Evolutionary conservation across 2,797 vertebrate genomes (phyloP), one percentile per base, ranked within the genome.

Genomic region (Onychomys torridus): DNA sequence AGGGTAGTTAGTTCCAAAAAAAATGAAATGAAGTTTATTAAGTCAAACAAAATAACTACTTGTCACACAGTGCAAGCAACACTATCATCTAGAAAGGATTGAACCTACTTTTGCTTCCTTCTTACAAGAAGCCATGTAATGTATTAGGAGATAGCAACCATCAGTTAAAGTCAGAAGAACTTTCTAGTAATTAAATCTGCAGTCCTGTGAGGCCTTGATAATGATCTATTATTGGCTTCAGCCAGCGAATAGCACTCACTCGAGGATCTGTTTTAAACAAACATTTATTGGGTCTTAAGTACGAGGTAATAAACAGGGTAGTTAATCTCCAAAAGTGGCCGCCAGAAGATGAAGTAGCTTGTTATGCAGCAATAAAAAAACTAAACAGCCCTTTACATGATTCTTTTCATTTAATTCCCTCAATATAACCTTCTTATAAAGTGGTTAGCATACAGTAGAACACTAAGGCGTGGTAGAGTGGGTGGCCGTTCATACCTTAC

Each of bases 211-310:
- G 63, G 13, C 88, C 71, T 95, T 84, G 65, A 61, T 95, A 91
- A 93, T 92, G 37, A 57, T 43, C 82, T 40, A 17, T 52, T 73
- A 77, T 25, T 59, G 52, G 61, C 69, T 76, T 88, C 27, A 27
- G 13, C 73, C 25, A 65, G 63, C 59, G 32, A 81, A 43, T 40
- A 93, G 55, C 89, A 67, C 23, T 93, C 90, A 61, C 71, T 89
- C 21, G 67, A 96, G 59, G 61, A 88, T 87, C 76, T 95, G 86
- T 78, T 92, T 90, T 91, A 96, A 94, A 89, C 59, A 97, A 96
- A 91, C 59, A 91, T 91, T 87, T 85, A 93, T 79, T 92, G 69
- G 29, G 40, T 76, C 67, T 93, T 89, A 97, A 96, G 71, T 75
- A 57, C 37, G 82, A 89, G 59, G 40, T 91, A 95, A 89, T 95